Evolutionary conservation across 2,888 invertebrate species (phyloP).

Genomic region (Dyspetes luteomarginatus): DNA sequence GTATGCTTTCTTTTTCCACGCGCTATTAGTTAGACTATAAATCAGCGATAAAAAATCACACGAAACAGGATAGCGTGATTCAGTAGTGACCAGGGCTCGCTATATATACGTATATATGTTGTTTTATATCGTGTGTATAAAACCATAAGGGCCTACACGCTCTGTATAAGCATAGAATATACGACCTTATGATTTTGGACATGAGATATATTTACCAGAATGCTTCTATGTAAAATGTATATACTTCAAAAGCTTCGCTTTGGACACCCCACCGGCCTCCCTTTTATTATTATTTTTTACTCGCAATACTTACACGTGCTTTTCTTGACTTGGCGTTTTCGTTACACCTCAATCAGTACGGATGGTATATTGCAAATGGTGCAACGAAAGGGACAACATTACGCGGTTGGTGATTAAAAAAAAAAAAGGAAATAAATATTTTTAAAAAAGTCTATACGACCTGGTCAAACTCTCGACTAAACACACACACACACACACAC

Average conservation of each 20-base stretch:
- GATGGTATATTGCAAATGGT: slow-evolving; percentile 13
- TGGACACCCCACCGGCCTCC: slow-evolving; percentile 19
- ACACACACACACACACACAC: no score
- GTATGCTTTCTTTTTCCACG: slow-evolving; percentile 67
- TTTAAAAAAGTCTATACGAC: background rate
- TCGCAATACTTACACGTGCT: background rate
- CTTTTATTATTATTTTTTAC: slow-evolving; percentile 15
- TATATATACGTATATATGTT: slow-evolving; percentile 46
- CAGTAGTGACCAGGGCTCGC: slow-evolving; percentile 64
- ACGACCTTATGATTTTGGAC: no score
- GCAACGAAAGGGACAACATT: slow-evolving; percentile 31
- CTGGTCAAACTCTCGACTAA: slow-evolving; percentile 29
- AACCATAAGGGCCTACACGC: no score
- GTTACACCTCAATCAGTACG: slow-evolving; percentile 29
- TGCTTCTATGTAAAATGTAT: slow-evolving; percentile 53
- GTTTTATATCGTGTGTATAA: slow-evolving; percentile 35
- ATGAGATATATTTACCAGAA: slow-evolving; percentile 24
- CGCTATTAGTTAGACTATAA: slow-evolving; percentile 70
- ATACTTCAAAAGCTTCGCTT: slow-evolving; percentile 61
- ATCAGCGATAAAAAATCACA: slow-evolving; percentile 77
- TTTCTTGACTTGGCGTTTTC: slow-evolving; percentile 13
- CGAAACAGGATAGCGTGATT: slow-evolving; percentile 73
- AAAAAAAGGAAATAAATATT: background rate
- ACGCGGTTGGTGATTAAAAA: background rate
- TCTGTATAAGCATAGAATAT: no score